Base-by-base conservation (phyloP, 2,888 invertebrate species). In the Ecliptopera silaceata region DNA sequence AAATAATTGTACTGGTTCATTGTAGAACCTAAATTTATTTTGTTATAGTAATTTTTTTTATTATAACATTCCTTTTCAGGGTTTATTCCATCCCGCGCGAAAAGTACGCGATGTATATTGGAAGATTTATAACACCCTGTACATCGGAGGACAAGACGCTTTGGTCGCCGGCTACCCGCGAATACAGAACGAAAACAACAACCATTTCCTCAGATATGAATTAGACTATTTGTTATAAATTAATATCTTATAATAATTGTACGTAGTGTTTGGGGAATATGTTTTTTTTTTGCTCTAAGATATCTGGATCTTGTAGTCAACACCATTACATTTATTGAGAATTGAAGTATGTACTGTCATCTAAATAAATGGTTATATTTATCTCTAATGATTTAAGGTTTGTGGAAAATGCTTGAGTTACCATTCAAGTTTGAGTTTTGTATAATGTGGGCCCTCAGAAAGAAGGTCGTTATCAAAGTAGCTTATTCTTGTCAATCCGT, bases 81-180 rank as follows among this genome's bases (percentile, higher is more conserved):
- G 99, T 31, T 90, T 99, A 43, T 99, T 99, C 87, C 99, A 99
- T 90, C 99, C 99, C 1, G 99, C 99, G 5, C 93, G 99, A 55
- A 99, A 99, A 92, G 99, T 99, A 0, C 95, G 99, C 22, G 99
- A 99, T 82, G 99, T 99, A 0, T 99, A 99, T 82, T 99, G 99
- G 99, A 99, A 99, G 90, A 98, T 99, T 70, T 99, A 99, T 90
- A 99, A 99, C 91, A 98, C 99, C 0, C 92, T 99, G 50, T 99
- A 99, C 79, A 99, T 99, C 71, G 99, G 99, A 20, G 99, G 98
- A 5, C 99, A 99, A 85, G 99, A 99, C 84, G 97, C 99, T 0
- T 92, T 99, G 49, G 98, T 99, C 22, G 97, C 98, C 42, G 98
- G 98, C 12, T 99, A 98, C 88, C 99, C 99, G n/a, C 92, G 98